phyloP scores from a whole-genome alignment of 23 tunicate genomes.

The Halocynthia roretzi region DNA sequence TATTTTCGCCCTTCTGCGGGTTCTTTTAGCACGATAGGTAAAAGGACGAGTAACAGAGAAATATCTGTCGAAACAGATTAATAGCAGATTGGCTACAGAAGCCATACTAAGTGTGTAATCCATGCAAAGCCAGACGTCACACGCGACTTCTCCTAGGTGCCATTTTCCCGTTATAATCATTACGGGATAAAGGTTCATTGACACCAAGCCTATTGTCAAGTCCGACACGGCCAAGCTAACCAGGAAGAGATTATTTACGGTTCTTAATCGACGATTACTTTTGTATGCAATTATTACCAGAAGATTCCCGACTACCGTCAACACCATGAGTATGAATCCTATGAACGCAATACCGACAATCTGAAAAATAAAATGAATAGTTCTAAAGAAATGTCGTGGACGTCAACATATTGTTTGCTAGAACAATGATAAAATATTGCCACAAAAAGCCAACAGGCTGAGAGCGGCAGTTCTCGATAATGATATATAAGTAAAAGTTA shows the following conservation, averaged over 20 bases:
- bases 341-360: slow-evolving; percentile 45
- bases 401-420: too few species aligned
- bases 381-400: neutral
- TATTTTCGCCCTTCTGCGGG: slow-evolving; percentile 43
- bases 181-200: slow-evolving; percentile 87
- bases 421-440: too few species aligned
- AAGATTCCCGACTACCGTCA: slow-evolving; percentile 82
- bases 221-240: slow-evolving; percentile 90
- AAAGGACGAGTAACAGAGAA: slow-evolving; percentile 87
- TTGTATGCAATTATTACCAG: slow-evolving; percentile 75
- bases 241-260: slow-evolving; percentile 91
- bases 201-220: slow-evolving; percentile 71
- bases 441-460: too few species aligned
- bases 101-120: slow-evolving; percentile 96
- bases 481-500: too few species aligned
- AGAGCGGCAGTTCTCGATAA: too few species aligned
- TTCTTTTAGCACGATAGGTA: slow-evolving; percentile 65
- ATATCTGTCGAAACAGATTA: slow-evolving; percentile 87
- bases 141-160: slow-evolving; percentile 52
- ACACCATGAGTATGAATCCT: slow-evolving; percentile 64
- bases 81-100: slow-evolving; percentile 77
- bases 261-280: slow-evolving; percentile 50
- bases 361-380: slow-evolving; percentile 25
- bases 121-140: slow-evolving; percentile 84
- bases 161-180: slow-evolving; percentile 60